phyloP scores from a whole-genome alignment of 1,140 invertebrate species.

The Gonatopus flavifemur region DNA sequence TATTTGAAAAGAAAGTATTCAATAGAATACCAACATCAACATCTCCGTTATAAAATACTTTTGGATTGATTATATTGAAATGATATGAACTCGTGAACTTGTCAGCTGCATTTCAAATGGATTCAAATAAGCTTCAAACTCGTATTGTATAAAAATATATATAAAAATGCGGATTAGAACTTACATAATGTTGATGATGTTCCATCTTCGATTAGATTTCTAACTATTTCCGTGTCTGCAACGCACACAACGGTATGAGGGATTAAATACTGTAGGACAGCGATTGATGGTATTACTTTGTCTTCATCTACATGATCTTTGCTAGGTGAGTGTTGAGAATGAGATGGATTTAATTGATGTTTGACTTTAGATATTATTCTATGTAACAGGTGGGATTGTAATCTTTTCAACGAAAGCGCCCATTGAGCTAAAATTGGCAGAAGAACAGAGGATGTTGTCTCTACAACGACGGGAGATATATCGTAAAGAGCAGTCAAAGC shows the following conservation, averaged over 20 bases:
- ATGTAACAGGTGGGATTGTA: conserved; percentile 56
- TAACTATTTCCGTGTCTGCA: conserved; percentile 51
- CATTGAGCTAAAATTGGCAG: conserved; percentile 66
- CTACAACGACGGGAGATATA: conserved; percentile 56
- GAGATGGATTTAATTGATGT: conserved; percentile 37
- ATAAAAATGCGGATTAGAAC: conserved; percentile 15
- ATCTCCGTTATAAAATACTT: conserved; percentile 56
- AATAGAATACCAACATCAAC: conserved; percentile 56
- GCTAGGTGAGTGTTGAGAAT: conserved; percentile 35
- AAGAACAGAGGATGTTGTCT: conserved; percentile 53
- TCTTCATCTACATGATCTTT: conserved; percentile 46
- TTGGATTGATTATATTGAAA: conserved; percentile 58
- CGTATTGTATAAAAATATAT: neutral
- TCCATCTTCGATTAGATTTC: conserved; percentile 42
- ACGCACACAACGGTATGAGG: conserved; percentile 60
- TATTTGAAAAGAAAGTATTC: conserved; percentile 59
- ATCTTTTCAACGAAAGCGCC: conserved; percentile 61
- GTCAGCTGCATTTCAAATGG: conserved; percentile 50
- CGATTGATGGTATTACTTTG: conserved; percentile 41
- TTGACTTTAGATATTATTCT: conserved; percentile 46
- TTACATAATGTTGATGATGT: conserved; percentile 53
- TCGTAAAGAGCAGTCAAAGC: conserved; percentile 62
- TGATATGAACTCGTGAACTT: conserved; percentile 55
- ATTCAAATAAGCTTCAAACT: too few species aligned
- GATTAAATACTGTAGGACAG: conserved; percentile 56